These are phyloP conservation scores for Bufo gargarizans DNA, from an alignment of 2,113 vertebrate genomes.

Conservation along the genomic window DNA sequence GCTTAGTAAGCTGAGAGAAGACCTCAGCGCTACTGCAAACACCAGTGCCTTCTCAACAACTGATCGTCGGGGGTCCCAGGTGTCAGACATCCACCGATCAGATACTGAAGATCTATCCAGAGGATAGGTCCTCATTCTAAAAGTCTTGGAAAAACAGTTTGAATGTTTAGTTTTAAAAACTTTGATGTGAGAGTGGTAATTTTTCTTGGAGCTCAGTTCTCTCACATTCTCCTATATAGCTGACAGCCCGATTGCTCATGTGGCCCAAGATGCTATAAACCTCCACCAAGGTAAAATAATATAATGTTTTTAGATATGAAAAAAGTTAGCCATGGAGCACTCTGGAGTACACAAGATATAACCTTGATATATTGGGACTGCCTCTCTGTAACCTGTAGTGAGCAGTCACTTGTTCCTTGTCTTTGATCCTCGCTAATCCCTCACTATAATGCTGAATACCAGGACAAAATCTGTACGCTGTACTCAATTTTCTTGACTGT, in stretches of 20 bases:
- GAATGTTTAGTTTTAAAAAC: neutral
- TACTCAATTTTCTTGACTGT: conserved; percentile 61
- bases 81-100: too few species aligned
- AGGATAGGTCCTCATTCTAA: too few species aligned
- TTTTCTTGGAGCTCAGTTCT: neutral
- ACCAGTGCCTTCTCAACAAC: too few species aligned
- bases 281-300: neutral
- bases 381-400: conserved; percentile 31
- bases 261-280: conserved; percentile 16
- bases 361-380: conserved; percentile 33
- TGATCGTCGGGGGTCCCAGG: too few species aligned
- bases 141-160: too few species aligned
- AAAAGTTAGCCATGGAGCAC: neutral
- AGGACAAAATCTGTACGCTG: conserved; percentile 51
- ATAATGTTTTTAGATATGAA: neutral
- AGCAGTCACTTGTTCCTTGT: conserved; percentile 41
- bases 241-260: neutral
- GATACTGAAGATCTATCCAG: too few species aligned
- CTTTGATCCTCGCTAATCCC: conserved; percentile 46
- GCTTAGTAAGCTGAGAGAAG: too few species aligned
- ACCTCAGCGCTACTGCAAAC: too few species aligned
- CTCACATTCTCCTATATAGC: neutral
- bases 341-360: neutral
- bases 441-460: conserved; percentile 36
- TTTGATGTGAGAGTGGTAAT: neutral